A percentile compares a stretch with the other conserved stretches of the same genome.
These are phyloP conservation scores for Hassar affinis DNA, from an alignment of 2,113 vertebrate species.

Conservation along the genomic window DNA sequence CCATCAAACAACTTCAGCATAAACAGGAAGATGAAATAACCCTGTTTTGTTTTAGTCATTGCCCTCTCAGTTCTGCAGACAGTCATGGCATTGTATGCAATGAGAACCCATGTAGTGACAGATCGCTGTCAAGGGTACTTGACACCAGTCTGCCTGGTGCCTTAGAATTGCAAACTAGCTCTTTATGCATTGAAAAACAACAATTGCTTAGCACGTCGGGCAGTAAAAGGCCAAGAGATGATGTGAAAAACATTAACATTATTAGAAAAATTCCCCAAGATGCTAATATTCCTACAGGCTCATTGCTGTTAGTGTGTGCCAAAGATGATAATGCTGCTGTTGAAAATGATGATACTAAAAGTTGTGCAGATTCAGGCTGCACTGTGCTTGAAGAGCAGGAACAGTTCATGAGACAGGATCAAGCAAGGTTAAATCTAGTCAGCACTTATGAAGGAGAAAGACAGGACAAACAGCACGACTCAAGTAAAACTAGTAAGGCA, in stretches of 20 bases:
- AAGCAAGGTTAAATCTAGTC: background rate
- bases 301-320: background rate
- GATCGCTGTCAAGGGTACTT: background rate
- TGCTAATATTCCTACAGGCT: background rate
- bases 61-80: background rate
- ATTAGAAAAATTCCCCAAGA: constrained; percentile 6
- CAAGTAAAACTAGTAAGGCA: constrained; percentile 3
- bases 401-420: constrained; percentile 14
- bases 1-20: constrained; percentile 20
- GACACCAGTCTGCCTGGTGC: background rate
- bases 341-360: background rate
- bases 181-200: background rate
- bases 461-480: background rate
- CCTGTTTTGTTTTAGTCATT: background rate
- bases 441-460: background rate
- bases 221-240: background rate
- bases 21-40: background rate
- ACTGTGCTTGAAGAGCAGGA: constrained; percentile 49
- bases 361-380: constrained; percentile 53
- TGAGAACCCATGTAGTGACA: background rate
- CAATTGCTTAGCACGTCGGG: background rate
- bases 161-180: background rate
- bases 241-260: background rate
- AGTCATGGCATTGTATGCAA: background rate
- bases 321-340: constrained; percentile 7